A percentile compares a stretch with the other conserved stretches of the same genome.
Evolutionary conservation across 2,888 invertebrate genomes (phyloP).

Genomic region (Hypomecis atomaria): DNA sequence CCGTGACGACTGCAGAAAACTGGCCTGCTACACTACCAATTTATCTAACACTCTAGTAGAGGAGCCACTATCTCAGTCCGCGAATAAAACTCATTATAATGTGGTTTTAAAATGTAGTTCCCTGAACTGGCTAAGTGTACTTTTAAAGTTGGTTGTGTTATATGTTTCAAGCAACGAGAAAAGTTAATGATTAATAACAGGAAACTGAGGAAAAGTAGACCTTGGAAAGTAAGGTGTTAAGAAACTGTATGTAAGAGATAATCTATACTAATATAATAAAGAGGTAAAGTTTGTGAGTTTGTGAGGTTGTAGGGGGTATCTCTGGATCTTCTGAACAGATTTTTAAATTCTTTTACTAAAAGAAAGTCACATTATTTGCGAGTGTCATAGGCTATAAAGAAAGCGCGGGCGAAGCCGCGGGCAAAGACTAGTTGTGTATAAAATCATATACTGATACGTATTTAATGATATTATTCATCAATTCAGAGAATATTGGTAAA

Average conservation of each 20-base stretch:
- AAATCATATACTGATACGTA: no score
- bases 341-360: no score
- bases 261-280: no score
- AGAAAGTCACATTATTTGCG: no score
- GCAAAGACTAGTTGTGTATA: no score
- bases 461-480: no score
- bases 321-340: no score
- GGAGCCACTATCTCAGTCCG: neutral
- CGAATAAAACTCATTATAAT: neutral
- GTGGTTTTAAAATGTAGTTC: neutral
- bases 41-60: neutral
- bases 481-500: no score
- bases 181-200: slow-evolving; percentile 14
- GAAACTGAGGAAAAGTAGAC: slow-evolving; percentile 27
- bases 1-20: slow-evolving; percentile 26
- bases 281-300: no score
- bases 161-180: slow-evolving; percentile 12
- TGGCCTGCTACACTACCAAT: neutral
- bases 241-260: neutral
- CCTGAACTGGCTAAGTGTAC: neutral
- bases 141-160: neutral
- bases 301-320: no score
- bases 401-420: no score
- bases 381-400: no score
- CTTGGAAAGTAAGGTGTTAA: slow-evolving; percentile 19